phyloP scores from a whole-genome alignment of 2,113 vertebrate species.

The Syrrhaptes paradoxus region DNA sequence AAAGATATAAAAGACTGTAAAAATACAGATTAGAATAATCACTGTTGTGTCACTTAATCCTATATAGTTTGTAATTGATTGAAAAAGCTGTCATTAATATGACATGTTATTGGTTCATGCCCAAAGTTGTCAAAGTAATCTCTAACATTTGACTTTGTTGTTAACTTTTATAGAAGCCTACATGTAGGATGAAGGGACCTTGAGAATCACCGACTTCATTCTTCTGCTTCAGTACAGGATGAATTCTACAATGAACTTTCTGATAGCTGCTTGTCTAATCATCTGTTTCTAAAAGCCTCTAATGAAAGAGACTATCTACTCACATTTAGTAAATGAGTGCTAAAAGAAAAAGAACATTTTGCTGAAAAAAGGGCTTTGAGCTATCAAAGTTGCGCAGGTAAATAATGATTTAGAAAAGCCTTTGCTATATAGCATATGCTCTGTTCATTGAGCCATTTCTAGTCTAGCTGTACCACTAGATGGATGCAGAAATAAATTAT shows the following conservation, averaged over 20 bases:
- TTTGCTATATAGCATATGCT: neutral
- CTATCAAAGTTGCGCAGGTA: neutral
- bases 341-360: neutral
- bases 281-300: neutral
- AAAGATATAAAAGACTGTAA: neutral
- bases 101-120: neutral
- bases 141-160: neutral
- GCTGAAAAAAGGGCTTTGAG: neutral
- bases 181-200: neutral
- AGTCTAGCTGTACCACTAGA: neutral
- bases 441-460: neutral
- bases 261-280: neutral
- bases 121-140: neutral
- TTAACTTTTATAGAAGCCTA: neutral
- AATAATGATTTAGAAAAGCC: neutral
- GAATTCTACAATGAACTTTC: neutral
- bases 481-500: neutral
- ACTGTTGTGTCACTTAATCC: neutral
- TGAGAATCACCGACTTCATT: neutral
- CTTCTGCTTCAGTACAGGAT: neutral
- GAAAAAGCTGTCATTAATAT: neutral
- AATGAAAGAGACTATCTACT: neutral
- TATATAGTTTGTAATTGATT: neutral
- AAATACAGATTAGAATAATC: neutral
- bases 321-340: neutral